Evolutionary conservation across 2,797 vertebrate species (phyloP), one percentile per base, ranked within the genome.

Genomic region (Gobionotothen gibberifrons): DNA sequence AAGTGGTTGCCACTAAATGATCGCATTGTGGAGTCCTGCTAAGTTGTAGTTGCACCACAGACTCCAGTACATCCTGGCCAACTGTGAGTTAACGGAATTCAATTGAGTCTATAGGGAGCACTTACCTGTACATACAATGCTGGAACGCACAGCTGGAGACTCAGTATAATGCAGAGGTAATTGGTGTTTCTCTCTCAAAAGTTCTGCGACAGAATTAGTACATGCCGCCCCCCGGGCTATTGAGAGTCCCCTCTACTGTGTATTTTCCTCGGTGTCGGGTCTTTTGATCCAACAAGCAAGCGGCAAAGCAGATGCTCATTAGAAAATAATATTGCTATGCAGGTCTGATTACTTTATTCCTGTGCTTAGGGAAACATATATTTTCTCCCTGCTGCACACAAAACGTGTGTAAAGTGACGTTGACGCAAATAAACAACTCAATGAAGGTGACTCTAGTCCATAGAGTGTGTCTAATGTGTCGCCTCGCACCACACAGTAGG

Each of bases 261-360:
- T 65, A 65, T 64, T 1, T 9, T 40, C 29, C 43, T 59, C 40
- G 2, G 42, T 62, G 7, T 51, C 67, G 49, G 56, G 58, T 79
- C 47, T 58, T 85, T 69, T 78, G 53, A 78, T 72, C 29, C 59
- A 47, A 17, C 21, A 44, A 72, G 52, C 48, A 67, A 78, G 60
- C 52, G 42, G 42, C 52, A 63, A 73, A 74, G 52, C 72, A 74
- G 62, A 79, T 77, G 68, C 69, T 78, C 66, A 67, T 86, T 82
- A 75, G n/a, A 36, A 36, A 36, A 68, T 76, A 56, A 1, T 56
- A 62, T 67, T 63, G 32, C 22, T 3, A 51, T 2, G 48, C 15
- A 29, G 47, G 53, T 40, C n/a, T 32, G 46, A 61, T 59, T 49
- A 19, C 15, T 73, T 82, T 75, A 63, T 68, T 72, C 11, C 64